phyloP scores from a whole-genome alignment of 2,113 vertebrate genomes.

The Toxotes jaculatrix region DNA sequence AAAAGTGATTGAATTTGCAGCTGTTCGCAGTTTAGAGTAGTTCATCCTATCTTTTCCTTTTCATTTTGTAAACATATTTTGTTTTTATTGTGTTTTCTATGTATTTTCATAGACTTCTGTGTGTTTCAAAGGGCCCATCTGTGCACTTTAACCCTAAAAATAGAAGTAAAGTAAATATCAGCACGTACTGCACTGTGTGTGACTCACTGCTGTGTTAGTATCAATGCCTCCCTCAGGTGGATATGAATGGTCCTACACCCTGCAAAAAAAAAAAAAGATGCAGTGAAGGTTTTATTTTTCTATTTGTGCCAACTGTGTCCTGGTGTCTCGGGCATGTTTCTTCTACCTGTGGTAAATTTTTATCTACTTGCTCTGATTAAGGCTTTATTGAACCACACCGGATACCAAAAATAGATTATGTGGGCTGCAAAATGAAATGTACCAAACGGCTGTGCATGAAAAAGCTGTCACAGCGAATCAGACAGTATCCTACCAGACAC shows the following conservation, averaged over 20 bases:
- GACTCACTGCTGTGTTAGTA: background rate
- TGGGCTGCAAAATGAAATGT: background rate
- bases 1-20: too few relatives aligned
- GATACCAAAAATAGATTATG: background rate
- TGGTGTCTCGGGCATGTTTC: background rate
- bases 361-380: background rate
- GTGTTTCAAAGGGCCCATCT: background rate
- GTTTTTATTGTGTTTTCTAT: background rate
- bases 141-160: background rate
- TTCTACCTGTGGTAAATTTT: background rate
- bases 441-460: background rate
- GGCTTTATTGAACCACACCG: background rate
- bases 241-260: background rate
- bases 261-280: background rate
- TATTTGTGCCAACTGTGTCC: background rate
- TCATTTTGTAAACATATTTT: too few relatives aligned
- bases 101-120: background rate
- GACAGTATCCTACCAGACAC: background rate
- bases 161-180: background rate
- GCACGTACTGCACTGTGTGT: background rate
- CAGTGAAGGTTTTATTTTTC: background rate
- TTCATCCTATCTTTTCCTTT: too few relatives aligned
- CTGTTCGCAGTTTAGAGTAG: too few relatives aligned
- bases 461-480: background rate
- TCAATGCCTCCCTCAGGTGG: constrained; percentile 7